phyloP scores from a whole-genome alignment of 1,140 invertebrate genomes.

The Cherax destructor region DNA sequence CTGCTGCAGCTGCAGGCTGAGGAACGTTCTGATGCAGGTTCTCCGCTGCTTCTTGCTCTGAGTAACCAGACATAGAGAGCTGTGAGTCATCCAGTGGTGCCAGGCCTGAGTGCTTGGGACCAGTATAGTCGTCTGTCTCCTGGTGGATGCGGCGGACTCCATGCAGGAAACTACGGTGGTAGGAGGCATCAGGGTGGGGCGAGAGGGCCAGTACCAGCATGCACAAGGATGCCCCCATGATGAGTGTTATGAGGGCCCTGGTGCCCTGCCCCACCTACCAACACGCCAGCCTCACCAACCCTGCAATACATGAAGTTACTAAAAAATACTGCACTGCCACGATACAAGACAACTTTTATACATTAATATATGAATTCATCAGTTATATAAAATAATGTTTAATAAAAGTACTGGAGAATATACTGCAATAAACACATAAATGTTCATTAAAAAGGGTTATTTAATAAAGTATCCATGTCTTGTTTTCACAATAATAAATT shows the following conservation, averaged over 20 bases:
- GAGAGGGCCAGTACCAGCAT: constrained; percentile 19
- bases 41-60: background rate
- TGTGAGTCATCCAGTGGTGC: background rate
- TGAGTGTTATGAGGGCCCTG: constrained; percentile 1
- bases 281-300: background rate
- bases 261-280: background rate
- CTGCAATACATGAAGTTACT: background rate
- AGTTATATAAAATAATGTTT: too few species aligned
- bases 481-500: too few species aligned
- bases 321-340: too few species aligned
- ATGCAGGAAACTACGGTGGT: background rate
- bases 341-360: too few species aligned
- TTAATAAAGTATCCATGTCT: too few species aligned
- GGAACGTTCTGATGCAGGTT: background rate
- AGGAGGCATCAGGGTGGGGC: background rate
- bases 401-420: too few species aligned
- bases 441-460: too few species aligned
- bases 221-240: constrained; percentile 8
- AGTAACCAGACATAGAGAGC: background rate
- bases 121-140: constrained; percentile 19
- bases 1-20: background rate
- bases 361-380: too few species aligned
- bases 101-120: background rate
- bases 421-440: too few species aligned
- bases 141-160: constrained; percentile 10